Evolutionary conservation across 2,888 invertebrate genomes (phyloP).

Genomic region (Ceratothoa steindachneri): DNA sequence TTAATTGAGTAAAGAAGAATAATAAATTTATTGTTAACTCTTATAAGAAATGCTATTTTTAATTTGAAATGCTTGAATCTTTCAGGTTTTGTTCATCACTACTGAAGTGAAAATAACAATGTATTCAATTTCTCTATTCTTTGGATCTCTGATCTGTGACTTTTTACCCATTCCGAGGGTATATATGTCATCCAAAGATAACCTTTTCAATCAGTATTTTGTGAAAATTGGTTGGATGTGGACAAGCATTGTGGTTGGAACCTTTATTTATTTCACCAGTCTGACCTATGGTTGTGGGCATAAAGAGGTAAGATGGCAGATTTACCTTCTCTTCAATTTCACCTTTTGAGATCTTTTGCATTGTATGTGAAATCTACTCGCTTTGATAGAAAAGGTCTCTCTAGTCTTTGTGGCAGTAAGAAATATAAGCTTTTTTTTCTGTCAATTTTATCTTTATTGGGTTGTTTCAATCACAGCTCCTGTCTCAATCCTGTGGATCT

Average conservation of each 20-base stretch:
- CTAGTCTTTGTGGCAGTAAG: not conserved
- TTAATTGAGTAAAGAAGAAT: no score
- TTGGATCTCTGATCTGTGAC: conserved; percentile 79
- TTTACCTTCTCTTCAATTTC: no score
- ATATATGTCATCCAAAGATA: conserved; percentile 86
- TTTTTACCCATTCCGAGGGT: conserved; percentile 67
- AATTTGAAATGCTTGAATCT: no score
- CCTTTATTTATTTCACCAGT: conserved; percentile 41
- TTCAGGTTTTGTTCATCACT: conserved; percentile 68
- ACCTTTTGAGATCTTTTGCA: not conserved
- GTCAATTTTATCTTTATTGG: no score
- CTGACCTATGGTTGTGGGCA: conserved; percentile 40
- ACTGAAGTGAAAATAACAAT: conserved; percentile 77
- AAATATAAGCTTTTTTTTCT: no score
- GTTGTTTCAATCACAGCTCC: no score
- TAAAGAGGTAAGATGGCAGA: conserved; percentile 8
- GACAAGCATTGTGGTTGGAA: conserved; percentile 34
- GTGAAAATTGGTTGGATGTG: conserved; percentile 88
- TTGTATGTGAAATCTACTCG: not conserved
- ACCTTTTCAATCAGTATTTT: conserved; percentile 85
- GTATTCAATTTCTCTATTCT: conserved; percentile 75
- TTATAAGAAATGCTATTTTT: no score
- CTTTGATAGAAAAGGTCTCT: not conserved
- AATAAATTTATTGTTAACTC: no score
- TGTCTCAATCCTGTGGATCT: no score